Evolutionary conservation across 2,797 vertebrate genomes (phyloP).

Genomic region (Rallus crepitans): DNA sequence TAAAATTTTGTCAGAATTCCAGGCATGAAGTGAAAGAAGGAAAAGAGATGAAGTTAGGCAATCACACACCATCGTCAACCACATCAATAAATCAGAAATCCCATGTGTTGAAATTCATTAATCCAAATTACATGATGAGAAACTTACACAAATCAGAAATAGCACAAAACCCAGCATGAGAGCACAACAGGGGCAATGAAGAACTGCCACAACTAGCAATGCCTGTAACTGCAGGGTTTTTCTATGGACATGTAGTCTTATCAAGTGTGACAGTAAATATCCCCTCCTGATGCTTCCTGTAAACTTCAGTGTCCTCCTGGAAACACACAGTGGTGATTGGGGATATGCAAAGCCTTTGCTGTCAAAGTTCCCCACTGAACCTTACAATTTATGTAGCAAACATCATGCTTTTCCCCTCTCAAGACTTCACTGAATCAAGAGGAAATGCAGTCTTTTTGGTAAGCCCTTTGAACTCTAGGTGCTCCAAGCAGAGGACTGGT

Average conservation of each 20-base stretch:
- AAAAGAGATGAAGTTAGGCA: conserved; percentile 43
- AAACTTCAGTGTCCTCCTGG: background rate
- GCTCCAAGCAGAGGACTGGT: background rate
- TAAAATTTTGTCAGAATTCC: conserved; percentile 53
- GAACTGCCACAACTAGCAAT: background rate
- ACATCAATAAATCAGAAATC: conserved; percentile 64
- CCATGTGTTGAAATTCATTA: conserved; percentile 53
- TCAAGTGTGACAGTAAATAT: conserved; percentile 9
- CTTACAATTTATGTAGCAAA: background rate
- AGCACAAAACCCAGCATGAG: background rate
- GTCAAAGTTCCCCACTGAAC: background rate
- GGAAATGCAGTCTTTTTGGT: background rate
- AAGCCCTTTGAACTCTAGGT: background rate
- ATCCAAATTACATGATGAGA: background rate
- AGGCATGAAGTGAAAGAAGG: conserved; percentile 39
- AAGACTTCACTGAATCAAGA: background rate
- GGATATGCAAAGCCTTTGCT: background rate
- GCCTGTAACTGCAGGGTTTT: background rate
- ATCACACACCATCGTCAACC: conserved; percentile 26
- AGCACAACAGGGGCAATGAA: background rate
- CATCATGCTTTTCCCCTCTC: background rate
- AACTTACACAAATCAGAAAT: background rate
- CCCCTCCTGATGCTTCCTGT: background rate
- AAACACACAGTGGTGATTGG: background rate
- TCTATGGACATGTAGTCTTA: background rate